Evolutionary conservation across 2,888 invertebrate species (phyloP).

Genomic region (Bugula neritina): DNA sequence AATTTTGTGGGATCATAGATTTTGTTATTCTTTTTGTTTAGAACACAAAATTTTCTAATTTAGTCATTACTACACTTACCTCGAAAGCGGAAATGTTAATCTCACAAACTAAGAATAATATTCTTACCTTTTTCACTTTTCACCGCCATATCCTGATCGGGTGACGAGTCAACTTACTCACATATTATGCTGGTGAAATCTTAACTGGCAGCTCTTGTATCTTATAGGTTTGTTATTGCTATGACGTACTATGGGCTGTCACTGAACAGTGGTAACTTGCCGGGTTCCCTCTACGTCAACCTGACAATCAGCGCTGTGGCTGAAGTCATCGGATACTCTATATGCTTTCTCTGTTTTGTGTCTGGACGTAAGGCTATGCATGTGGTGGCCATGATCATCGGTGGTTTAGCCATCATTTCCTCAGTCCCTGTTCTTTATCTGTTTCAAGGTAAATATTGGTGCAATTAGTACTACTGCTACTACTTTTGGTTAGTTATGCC

Average conservation of each 20-base stretch:
- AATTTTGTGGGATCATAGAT: no score
- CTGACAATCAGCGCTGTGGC: background rate
- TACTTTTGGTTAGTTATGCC: no score
- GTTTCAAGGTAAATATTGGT: background rate
- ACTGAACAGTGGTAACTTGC: constrained; percentile 19
- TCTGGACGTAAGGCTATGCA: constrained; percentile 3
- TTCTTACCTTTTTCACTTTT: no score
- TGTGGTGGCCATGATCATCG: constrained; percentile 13
- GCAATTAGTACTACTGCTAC: no score
- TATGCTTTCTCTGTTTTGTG: constrained; percentile 7
- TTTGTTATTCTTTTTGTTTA: no score
- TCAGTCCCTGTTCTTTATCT: constrained; percentile 2
- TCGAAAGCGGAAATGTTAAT: no score
- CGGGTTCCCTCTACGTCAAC: constrained; percentile 23
- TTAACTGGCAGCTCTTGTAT: no score
- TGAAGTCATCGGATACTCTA: background rate
- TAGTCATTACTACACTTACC: no score
- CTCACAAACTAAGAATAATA: no score
- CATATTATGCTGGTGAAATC: background rate
- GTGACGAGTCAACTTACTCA: no score
- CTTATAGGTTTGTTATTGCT: constrained; percentile 15
- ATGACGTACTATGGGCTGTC: constrained; percentile 20
- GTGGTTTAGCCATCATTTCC: constrained; percentile 7
- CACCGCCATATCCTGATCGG: no score
- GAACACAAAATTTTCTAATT: no score